Percentiles rank a stretch among this genome's conserved stretches.
These are phyloP conservation scores for Fragum fragum DNA, from an alignment of 2,888 invertebrate species.

Conservation along the genomic window DNA sequence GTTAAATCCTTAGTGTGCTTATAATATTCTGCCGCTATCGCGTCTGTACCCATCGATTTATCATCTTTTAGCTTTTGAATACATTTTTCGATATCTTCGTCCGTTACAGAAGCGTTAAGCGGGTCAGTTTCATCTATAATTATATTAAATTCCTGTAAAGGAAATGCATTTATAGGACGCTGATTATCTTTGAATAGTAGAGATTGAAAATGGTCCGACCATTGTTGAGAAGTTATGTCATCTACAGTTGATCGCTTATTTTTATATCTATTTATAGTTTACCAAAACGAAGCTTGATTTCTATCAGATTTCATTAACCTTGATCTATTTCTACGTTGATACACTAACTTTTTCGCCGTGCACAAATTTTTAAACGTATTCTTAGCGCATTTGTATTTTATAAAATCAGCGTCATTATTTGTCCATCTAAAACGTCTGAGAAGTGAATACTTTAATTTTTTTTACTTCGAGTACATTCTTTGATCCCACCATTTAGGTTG, in stretches of 20 bases:
- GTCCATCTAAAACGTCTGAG: conserved; percentile 2
- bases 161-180: not conserved
- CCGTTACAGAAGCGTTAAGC: conserved; percentile 2
- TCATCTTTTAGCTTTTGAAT: conserved; percentile 12
- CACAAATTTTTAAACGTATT: conserved; percentile 11
- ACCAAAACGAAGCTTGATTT: conserved; percentile 9
- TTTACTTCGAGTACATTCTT: conserved; percentile 7
- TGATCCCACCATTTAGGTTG: conserved; percentile 17
- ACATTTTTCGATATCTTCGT: conserved; percentile 17
- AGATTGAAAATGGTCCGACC: not conserved
- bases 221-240: not conserved
- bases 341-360: not conserved
- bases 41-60: conserved; percentile 25
- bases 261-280: not conserved
- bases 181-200: not conserved
- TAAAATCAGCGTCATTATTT: not conserved
- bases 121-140: not conserved
- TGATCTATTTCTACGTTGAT: conserved; percentile 2
- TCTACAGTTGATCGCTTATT: not conserved
- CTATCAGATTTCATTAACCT: not conserved
- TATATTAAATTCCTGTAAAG: not conserved
- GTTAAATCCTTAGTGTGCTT: conserved; percentile 2
- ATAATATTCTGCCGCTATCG: conserved; percentile 23
- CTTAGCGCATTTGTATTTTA: not conserved
- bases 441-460: conserved; percentile 8